Base-by-base conservation (phyloP, 2,113 vertebrate genomes). In the Tyrannus savana region DNA sequence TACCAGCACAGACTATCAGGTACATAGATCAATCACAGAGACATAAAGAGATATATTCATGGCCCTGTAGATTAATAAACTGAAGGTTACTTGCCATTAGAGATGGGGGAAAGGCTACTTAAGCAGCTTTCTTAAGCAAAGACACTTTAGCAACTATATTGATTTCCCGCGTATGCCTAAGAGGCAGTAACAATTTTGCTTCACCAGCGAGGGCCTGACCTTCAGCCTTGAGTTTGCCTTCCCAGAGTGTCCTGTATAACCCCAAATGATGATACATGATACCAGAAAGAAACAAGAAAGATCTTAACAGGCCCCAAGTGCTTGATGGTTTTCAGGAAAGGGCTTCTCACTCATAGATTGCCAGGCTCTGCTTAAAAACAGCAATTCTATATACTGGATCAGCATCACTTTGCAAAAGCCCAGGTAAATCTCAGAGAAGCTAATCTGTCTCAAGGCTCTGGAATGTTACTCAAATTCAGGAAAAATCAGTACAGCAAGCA, bases 31-130 rank as follows among this genome's bases (percentile, higher is more conserved):
- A 93, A 33, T 86, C 80, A 73, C 27, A 49, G 30, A 42, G 44
- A 59, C 76, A 74, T 2, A 88, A 58, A 60, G 33, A 90, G 59
- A 92, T 31, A 23, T 81, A 81, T 60, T 84, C 74, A 60, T 68
- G 50, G 69, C 49, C 82, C 75, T 78, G 77, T 37, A 93, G 69
- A 87, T 94, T 88, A 94, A 89, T 92, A 92, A 95, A 68, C 37
- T 84, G 84, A 75, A 78, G 46, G 84, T 72, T 89, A 91, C 41
- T 91, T 96, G 69, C 53, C 62, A 58, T 75, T 79, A 87, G 49
- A 62, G 39, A n/a, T 66, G 39, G 35, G 22, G 55, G 28, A 77
- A 92, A 89, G 76, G 42, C 89, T 90, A 49, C 79, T 77, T 94
- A 80, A 84, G 71, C 69, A 73, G 27, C 25, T 55, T 87, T 76